These are phyloP conservation scores for Metopia argyrocephala DNA, from an alignment of 2,888 invertebrate genomes.

Conservation along the genomic window DNA sequence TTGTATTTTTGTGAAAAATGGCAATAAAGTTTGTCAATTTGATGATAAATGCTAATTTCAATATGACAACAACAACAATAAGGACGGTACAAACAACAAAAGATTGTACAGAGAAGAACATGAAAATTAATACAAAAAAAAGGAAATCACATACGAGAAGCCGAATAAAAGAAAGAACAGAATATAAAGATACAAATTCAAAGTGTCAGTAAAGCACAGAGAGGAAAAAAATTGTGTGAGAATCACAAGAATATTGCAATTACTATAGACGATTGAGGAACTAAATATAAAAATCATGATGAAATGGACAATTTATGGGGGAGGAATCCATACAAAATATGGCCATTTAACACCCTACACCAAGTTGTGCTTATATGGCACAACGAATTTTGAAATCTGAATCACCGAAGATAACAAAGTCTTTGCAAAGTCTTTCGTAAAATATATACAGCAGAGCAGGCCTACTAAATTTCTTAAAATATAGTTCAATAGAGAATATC, in stretches of 20 bases:
- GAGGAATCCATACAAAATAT: too few species aligned
- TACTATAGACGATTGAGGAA: too few species aligned
- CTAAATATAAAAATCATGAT: too few species aligned
- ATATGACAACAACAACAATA: conserved; percentile 54
- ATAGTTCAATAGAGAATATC: too few species aligned
- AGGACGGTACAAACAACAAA: background rate
- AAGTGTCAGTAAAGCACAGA: conserved; percentile 41
- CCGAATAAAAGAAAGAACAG: conserved; percentile 14
- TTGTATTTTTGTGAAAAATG: conserved; percentile 51
- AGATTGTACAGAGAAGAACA: conserved; percentile 1
- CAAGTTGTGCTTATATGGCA: too few species aligned
- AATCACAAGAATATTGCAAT: background rate
- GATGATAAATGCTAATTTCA: conserved; percentile 64
- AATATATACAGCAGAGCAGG: too few species aligned
- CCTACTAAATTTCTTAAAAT: too few species aligned
- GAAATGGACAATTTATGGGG: too few species aligned
- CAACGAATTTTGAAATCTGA: too few species aligned
- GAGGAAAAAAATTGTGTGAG: background rate
- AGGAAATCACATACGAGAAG: conserved; percentile 1
- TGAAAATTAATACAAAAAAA: background rate
- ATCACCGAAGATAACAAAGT: too few species aligned
- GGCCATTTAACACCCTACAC: too few species aligned
- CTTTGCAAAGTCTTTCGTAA: too few species aligned
- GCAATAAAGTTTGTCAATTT: conserved; percentile 62
- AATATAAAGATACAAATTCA: background rate